These are phyloP conservation scores for Amazona vittata DNA, from an alignment of 2,113 vertebrate species.

Conservation along the genomic window DNA sequence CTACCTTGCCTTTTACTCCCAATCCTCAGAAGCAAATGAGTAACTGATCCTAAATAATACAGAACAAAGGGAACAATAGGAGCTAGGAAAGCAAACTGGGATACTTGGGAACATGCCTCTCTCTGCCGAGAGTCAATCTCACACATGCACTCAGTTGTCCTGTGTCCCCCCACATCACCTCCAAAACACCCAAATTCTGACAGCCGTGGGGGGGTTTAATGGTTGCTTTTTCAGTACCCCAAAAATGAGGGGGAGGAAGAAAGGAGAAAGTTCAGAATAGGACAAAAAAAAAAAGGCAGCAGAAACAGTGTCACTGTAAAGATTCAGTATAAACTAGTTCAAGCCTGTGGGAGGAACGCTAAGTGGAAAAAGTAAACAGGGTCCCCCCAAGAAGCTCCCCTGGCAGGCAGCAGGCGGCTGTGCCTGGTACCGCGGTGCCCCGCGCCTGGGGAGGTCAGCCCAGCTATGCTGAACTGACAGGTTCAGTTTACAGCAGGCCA, in stretches of 20 bases:
- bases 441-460: conserved; percentile 81
- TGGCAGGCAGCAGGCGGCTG: conserved; percentile 69
- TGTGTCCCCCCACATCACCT: background rate
- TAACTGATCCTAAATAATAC: conserved; percentile 47
- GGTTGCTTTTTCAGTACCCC: background rate
- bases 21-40: conserved; percentile 31
- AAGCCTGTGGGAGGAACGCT: conserved; percentile 77
- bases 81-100: conserved; percentile 6
- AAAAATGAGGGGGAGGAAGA: accelerated
- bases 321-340: conserved; percentile 81
- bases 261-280: background rate
- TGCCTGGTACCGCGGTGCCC: conserved; percentile 89
- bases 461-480: conserved; percentile 88
- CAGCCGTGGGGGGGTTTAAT: background rate
- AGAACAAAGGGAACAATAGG: conserved; percentile 62
- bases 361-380: conserved; percentile 87
- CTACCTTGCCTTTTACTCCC: conserved; percentile 9
- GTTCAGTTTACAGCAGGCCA: conserved; percentile 90
- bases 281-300: background rate
- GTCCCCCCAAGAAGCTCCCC: conserved; percentile 75
- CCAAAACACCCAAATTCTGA: background rate
- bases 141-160: accelerated
- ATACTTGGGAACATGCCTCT: conserved; percentile 9
- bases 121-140: background rate
- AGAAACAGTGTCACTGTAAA: conserved; percentile 66